These are phyloP conservation scores for Orthonevra nobilis DNA, from an alignment of 2,888 invertebrate genomes.

Conservation along the genomic window DNA sequence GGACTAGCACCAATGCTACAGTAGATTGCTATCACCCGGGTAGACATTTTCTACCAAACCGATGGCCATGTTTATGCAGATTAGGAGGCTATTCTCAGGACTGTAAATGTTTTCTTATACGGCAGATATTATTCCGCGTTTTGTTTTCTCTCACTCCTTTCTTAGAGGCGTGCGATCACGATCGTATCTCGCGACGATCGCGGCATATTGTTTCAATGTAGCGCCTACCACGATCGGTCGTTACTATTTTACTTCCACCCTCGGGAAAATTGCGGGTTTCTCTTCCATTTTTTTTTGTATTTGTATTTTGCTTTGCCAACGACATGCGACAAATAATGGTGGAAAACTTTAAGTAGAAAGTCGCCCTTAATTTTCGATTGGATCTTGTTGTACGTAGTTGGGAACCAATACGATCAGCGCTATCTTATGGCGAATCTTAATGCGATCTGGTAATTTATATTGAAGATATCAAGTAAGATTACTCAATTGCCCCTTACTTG, in stretches of 20 bases:
- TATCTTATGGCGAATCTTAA: conserved; percentile 72
- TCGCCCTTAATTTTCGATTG: conserved; percentile 63
- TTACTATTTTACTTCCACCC: conserved; percentile 63
- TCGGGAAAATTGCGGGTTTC: conserved; percentile 42
- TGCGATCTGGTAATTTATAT: conserved; percentile 74
- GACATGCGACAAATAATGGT: conserved; percentile 66
- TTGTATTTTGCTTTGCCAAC: conserved; percentile 5
- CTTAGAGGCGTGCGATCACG: conserved; percentile 66
- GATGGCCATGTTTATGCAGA: conserved; percentile 70
- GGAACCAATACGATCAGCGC: conserved; percentile 49
- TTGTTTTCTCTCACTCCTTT: conserved; percentile 64
- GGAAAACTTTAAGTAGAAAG: conserved; percentile 48
- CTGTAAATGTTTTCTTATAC: conserved; percentile 16
- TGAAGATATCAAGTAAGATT: conserved; percentile 64
- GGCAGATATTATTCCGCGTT: conserved; percentile 36
- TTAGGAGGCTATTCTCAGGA: conserved; percentile 38
- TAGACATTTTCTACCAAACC: conserved; percentile 59
- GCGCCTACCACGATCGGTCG: conserved; percentile 66
- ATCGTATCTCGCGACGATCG: conserved; percentile 62
- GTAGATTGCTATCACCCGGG: conserved; percentile 58
- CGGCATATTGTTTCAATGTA: conserved; percentile 68
- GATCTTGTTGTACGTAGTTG: conserved; percentile 27
- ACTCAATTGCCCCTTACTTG: conserved; percentile 56
- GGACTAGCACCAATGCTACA: conserved; percentile 34
- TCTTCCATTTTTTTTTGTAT: too few relatives aligned